Evolutionary conservation across 2,113 vertebrate genomes (phyloP).

Genomic region (Gobiocypris rarus): DNA sequence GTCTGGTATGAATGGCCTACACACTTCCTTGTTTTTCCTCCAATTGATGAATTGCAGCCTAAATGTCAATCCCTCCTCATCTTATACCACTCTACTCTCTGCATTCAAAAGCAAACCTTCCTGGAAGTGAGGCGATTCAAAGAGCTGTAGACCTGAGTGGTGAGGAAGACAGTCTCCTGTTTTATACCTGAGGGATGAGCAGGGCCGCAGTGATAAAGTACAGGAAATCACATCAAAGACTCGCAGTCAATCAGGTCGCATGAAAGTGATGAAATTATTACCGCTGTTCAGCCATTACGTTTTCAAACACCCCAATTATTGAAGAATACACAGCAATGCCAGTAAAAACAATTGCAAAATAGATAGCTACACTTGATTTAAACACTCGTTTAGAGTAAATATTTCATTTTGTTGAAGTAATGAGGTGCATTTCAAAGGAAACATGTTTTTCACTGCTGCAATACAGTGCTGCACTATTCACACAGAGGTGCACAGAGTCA

Average conservation of each 20-base stretch:
- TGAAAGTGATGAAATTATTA: constrained; percentile 27
- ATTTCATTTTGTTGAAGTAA: background rate
- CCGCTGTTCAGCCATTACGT: background rate
- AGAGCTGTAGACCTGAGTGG: constrained; percentile 30
- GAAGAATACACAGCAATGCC: background rate
- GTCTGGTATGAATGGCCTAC: background rate
- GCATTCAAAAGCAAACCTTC: constrained; percentile 30
- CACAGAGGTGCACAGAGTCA: background rate
- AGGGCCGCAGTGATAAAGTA: constrained; percentile 11
- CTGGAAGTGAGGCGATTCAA: constrained; percentile 36
- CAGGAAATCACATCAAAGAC: constrained; percentile 40
- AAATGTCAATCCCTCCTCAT: constrained; percentile 36
- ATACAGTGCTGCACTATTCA: no score
- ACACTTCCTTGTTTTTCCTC: background rate
- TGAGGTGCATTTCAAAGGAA: background rate
- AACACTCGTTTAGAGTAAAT: background rate
- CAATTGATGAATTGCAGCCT: constrained; percentile 29
- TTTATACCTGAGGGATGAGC: constrained; percentile 12
- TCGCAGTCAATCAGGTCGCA: background rate
- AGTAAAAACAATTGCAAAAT: background rate
- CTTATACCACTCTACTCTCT: constrained; percentile 22
- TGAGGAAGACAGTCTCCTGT: constrained; percentile 25
- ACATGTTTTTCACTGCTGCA: background rate
- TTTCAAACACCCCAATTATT: background rate
- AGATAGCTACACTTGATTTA: background rate